Percentiles rank a stretch among this genome's conserved stretches.
These are phyloP conservation scores for Brotula barbata DNA, from an alignment of 2,797 vertebrate genomes.

Conservation along the genomic window DNA sequence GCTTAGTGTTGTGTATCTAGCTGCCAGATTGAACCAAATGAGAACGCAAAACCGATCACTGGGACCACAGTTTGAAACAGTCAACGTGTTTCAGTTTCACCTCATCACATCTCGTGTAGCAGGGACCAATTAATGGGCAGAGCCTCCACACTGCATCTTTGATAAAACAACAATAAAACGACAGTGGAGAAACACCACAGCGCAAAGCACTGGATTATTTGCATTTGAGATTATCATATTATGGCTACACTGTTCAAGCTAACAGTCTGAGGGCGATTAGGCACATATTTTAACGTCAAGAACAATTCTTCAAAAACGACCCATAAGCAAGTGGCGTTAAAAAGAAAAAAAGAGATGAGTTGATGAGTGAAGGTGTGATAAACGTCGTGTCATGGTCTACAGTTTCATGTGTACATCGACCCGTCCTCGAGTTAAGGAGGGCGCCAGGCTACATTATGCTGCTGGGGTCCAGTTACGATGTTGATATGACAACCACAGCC, in stretches of 20 bases:
- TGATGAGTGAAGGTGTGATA: background rate
- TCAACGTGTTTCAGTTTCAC: background rate
- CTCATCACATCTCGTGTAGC: background rate
- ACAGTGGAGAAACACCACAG: conserved; percentile 5
- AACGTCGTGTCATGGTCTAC: conserved; percentile 36
- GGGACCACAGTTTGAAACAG: conserved; percentile 8
- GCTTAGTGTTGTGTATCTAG: background rate
- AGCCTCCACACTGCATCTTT: conserved; percentile 3
- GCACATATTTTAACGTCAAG: conserved; percentile 51
- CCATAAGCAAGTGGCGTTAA: background rate
- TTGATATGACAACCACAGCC: conserved; percentile 54
- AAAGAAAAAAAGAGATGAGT: background rate
- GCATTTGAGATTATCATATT: conserved; percentile 41
- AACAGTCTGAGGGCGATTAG: conserved; percentile 63
- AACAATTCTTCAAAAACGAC: conserved; percentile 4
- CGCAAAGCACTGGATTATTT: conserved; percentile 32
- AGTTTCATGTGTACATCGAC: conserved; percentile 52
- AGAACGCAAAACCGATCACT: background rate
- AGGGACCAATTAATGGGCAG: background rate
- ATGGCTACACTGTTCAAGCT: conserved; percentile 59
- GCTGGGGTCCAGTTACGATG: conserved; percentile 50
- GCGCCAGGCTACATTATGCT: conserved; percentile 61
- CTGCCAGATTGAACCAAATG: conserved; percentile 6
- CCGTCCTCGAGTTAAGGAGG: conserved; percentile 8
- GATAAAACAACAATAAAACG: conserved; percentile 11